phyloP scores from a whole-genome alignment of 1,140 invertebrate genomes.

The Mya arenaria region DNA sequence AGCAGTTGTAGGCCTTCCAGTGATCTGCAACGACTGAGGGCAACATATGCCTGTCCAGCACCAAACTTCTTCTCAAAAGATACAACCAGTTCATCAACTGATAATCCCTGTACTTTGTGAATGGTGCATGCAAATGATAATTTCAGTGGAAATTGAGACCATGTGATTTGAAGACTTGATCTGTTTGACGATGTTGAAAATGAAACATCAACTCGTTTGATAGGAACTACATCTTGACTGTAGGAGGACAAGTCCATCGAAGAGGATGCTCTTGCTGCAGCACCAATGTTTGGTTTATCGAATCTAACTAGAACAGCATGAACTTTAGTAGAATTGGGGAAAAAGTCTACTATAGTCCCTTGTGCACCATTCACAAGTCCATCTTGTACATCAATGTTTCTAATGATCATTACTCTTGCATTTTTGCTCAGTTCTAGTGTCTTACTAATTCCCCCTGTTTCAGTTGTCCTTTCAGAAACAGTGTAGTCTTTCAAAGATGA shows the following conservation, averaged over 20 bases:
- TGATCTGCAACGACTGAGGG: slow-evolving; percentile 36
- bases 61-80: not conserved
- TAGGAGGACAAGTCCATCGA: slow-evolving; percentile 3
- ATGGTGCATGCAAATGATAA: slow-evolving; percentile 30
- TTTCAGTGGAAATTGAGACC: slow-evolving; percentile 34
- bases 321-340: slow-evolving; percentile 2
- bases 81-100: slow-evolving; percentile 26
- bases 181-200: slow-evolving; percentile 24
- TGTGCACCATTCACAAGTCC: slow-evolving; percentile 46
- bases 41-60: slow-evolving; percentile 30
- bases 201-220: slow-evolving; percentile 29
- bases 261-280: slow-evolving; percentile 18
- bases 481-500: slow-evolving; percentile 23
- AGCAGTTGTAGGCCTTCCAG: slow-evolving; percentile 28
- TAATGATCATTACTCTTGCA: slow-evolving; percentile 46
- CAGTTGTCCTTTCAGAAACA: slow-evolving; percentile 32
- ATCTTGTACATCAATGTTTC: slow-evolving; percentile 47
- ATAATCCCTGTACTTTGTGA: slow-evolving; percentile 32
- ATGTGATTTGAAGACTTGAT: slow-evolving; percentile 25
- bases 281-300: slow-evolving; percentile 23
- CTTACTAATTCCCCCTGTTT: slow-evolving; percentile 38
- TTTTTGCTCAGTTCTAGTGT: slow-evolving; percentile 14
- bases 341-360: slow-evolving; percentile 13
- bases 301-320: slow-evolving; percentile 42
- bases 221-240: slow-evolving; percentile 11